These are phyloP conservation scores for Maniola jurtina DNA, from an alignment of 1,140 invertebrate species.

Conservation along the genomic window DNA sequence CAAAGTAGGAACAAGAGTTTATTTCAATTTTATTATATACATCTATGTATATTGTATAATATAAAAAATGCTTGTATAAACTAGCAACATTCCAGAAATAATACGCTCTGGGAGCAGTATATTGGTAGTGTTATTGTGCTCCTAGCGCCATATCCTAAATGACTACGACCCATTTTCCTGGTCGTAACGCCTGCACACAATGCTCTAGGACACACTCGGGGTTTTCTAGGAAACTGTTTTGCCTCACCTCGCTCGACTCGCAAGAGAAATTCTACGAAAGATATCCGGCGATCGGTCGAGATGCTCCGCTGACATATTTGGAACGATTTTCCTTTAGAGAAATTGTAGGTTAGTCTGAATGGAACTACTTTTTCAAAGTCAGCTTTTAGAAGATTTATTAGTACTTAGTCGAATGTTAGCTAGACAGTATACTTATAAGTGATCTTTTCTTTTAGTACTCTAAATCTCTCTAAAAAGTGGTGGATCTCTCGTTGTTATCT, in stretches of 20 bases:
- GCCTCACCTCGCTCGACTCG: slow-evolving; percentile 4
- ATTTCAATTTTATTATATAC: not conserved
- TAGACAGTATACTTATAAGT: not conserved
- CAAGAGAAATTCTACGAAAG: slow-evolving; percentile 33
- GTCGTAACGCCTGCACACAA: not conserved
- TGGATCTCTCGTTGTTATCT: no score
- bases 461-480: no score
- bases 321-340: slow-evolving; percentile 28
- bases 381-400: not conserved
- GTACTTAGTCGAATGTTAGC: no score
- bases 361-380: slow-evolving; percentile 10
- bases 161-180: not conserved
- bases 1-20: not conserved
- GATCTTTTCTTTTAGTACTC: no score
- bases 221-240: slow-evolving; percentile 14
- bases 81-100: not conserved
- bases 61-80: not conserved
- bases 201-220: not conserved
- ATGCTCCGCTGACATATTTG: slow-evolving; percentile 28
- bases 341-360: slow-evolving; percentile 16
- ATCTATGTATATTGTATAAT: not conserved
- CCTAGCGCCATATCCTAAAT: not conserved
- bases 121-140: not conserved
- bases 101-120: not conserved
- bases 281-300: slow-evolving; percentile 24